A percentile compares a stretch with the other conserved stretches of the same genome.
phyloP scores from a whole-genome alignment of 2,113 vertebrate genomes.

The Dendrocopos noguchii region DNA sequence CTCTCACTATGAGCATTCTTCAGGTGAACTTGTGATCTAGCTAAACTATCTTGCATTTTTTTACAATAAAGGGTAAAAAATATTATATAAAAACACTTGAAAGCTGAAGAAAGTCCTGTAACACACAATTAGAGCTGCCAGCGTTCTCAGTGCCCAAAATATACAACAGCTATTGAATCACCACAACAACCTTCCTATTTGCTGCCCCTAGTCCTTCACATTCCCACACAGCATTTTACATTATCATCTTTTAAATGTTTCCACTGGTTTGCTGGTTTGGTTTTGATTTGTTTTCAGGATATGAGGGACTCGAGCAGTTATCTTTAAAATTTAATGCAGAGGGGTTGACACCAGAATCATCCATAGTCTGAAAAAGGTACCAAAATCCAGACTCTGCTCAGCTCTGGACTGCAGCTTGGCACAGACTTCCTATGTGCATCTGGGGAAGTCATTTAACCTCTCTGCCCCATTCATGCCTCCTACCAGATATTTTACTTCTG shows the following conservation, averaged over 20 bases:
- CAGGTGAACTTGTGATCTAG: background rate
- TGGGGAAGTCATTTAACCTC: background rate
- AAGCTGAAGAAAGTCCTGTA: background rate
- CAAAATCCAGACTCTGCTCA: background rate
- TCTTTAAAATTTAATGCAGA: background rate
- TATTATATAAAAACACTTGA: background rate
- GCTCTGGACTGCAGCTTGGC: background rate
- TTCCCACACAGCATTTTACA: background rate
- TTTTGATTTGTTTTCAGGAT: background rate
- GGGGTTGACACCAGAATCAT: background rate
- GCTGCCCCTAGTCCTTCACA: background rate
- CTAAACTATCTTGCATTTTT: background rate
- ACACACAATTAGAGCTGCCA: background rate
- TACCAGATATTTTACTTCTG: background rate
- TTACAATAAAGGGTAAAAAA: background rate
- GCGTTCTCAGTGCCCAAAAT: background rate
- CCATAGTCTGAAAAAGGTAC: background rate
- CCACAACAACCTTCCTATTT: background rate
- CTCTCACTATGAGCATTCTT: background rate
- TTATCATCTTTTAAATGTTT: background rate
- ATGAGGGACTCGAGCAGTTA: background rate
- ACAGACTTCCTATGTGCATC: background rate
- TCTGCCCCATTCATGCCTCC: background rate
- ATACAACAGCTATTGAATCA: background rate
- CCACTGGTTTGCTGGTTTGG: rapidly evolving